phyloP scores from a whole-genome alignment of 2,888 invertebrate species.

The Lepidocyrtoides sp. region DNA sequence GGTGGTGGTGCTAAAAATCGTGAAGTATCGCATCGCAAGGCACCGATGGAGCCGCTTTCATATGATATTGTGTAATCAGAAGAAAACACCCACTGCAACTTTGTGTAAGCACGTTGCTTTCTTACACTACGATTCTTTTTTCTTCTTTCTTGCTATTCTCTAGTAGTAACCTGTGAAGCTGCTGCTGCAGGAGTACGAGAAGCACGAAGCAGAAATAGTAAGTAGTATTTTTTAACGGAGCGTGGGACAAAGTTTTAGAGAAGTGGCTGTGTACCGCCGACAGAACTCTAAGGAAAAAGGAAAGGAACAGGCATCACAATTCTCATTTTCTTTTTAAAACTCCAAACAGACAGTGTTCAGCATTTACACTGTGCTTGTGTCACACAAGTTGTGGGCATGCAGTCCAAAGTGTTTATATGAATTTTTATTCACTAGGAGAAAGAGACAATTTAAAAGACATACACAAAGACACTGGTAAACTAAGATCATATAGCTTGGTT shows the following conservation, averaged over 20 bases:
- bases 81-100: constrained; percentile 45
- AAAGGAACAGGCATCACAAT: constrained; percentile 53
- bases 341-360: constrained; percentile 43
- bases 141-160: not conserved
- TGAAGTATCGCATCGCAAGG: constrained; percentile 40
- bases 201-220: constrained; percentile 3
- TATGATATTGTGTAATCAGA: constrained; percentile 62
- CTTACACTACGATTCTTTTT: constrained; percentile 37
- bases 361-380: constrained; percentile 24
- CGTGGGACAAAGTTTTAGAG: constrained; percentile 76
- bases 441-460: constrained; percentile 24
- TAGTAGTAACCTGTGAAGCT: not conserved
- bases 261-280: constrained; percentile 33
- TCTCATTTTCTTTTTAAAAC: constrained; percentile 70
- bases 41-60: constrained; percentile 34
- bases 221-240: constrained; percentile 64
- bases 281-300: constrained; percentile 20
- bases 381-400: not conserved
- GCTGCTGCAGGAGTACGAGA: not conserved
- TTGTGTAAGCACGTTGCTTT: constrained; percentile 33
- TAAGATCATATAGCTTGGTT: not conserved
- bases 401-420: not conserved
- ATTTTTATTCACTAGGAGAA: constrained; percentile 4
- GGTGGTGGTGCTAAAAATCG: constrained; percentile 37
- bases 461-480: not conserved